These are phyloP conservation scores for Alosa sapidissima DNA, from an alignment of 2,797 vertebrate species.

Conservation along the genomic window DNA sequence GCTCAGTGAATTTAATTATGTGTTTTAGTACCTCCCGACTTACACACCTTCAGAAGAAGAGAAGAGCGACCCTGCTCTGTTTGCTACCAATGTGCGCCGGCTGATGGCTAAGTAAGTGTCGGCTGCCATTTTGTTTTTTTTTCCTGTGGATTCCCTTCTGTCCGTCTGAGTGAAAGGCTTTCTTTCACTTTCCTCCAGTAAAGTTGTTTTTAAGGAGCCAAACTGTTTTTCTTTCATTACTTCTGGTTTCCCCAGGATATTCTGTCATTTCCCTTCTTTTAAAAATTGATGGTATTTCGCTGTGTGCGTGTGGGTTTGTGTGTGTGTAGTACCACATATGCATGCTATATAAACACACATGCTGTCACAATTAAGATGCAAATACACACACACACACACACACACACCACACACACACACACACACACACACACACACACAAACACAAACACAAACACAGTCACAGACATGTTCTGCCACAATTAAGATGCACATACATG, in stretches of 20 bases:
- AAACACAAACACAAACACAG: background rate
- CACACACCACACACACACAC: background rate
- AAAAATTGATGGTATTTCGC: background rate
- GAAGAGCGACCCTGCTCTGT: slow-evolving; percentile 84
- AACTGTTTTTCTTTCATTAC: background rate
- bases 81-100: slow-evolving; percentile 87
- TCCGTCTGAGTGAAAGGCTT: background rate
- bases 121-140: background rate
- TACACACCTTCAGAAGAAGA: slow-evolving; percentile 90
- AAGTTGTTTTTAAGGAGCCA: slow-evolving; percentile 1
- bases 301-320: background rate
- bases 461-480: background rate
- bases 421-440: too few relatives aligned
- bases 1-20: background rate
- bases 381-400: background rate
- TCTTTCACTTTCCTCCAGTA: background rate
- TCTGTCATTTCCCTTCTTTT: background rate
- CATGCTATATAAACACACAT: background rate
- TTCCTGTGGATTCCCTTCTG: background rate
- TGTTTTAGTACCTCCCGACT: slow-evolving; percentile 87
- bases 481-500: too few relatives aligned
- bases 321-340: background rate
- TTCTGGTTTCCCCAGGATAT: background rate
- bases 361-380: background rate
- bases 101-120: slow-evolving; percentile 76